These are phyloP conservation scores for Oceanodroma leucorhoa DNA, from an alignment of 2,797 vertebrate species.

Conservation along the genomic window DNA sequence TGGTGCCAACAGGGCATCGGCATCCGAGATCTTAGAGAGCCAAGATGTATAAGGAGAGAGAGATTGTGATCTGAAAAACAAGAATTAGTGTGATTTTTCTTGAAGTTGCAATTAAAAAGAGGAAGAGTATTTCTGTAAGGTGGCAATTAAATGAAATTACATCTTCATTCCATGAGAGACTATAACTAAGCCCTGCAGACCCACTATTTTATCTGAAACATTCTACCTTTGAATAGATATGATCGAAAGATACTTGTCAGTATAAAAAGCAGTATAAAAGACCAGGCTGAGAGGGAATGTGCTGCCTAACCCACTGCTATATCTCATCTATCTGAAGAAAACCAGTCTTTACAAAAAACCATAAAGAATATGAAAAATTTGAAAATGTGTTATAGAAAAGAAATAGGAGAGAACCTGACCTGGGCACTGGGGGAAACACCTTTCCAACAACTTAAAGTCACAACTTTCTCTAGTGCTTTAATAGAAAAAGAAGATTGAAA, in stretches of 20 bases:
- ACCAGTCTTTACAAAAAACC: not conserved
- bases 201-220: not conserved
- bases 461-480: not conserved
- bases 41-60: conserved; percentile 91
- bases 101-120: not conserved
- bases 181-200: not conserved
- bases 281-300: not conserved
- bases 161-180: not conserved
- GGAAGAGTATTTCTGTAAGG: not conserved
- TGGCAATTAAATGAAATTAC: not conserved
- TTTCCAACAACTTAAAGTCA: not conserved
- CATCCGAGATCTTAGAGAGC: conserved; percentile 89
- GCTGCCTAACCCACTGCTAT: not conserved
- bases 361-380: not conserved
- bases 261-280: not conserved
- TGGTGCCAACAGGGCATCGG: conserved; percentile 84
- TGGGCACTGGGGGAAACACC: not conserved
- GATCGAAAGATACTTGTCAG: not conserved
- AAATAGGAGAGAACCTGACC: not conserved
- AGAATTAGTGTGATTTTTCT: not conserved
- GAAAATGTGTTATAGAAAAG: not conserved
- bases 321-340: not conserved
- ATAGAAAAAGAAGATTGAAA: not conserved
- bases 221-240: not conserved
- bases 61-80: conserved; percentile 78